phyloP scores from a whole-genome alignment of 2,113 vertebrate genomes.

The Tonatia bakeri region DNA sequence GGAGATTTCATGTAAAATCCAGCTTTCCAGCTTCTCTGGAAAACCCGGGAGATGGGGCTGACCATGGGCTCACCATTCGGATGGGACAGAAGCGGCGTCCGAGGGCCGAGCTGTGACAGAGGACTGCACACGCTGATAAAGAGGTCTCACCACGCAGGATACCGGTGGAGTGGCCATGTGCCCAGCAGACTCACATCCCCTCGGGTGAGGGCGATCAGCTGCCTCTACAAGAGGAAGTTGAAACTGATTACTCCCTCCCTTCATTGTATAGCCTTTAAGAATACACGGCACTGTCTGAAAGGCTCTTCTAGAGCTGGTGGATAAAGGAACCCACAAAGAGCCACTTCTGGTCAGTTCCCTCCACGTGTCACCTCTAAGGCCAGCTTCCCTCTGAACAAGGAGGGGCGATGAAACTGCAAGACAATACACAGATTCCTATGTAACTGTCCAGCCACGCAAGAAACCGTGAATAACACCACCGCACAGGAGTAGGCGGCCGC shows the following conservation, averaged over 20 bases:
- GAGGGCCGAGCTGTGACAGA: accelerated
- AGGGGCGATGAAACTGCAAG: not conserved
- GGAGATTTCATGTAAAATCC: not conserved
- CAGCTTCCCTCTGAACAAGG: accelerated
- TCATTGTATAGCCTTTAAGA: not conserved
- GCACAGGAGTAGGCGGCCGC: accelerated
- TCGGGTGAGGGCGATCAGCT: accelerated
- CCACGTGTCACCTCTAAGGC: not conserved
- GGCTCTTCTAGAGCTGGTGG: not conserved
- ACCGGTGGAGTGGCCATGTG: accelerated
- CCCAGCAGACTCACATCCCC: not conserved
- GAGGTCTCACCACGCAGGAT: no score
- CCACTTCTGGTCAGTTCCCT: not conserved
- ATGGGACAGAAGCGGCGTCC: not conserved
- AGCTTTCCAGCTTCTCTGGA: not conserved
- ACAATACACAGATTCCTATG: no score
- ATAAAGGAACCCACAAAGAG: not conserved
- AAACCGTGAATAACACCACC: not conserved
- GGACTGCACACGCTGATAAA: accelerated
- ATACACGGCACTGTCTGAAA: not conserved
- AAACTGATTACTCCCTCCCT: not conserved
- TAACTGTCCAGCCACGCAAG: not conserved
- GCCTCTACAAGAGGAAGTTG: not conserved
- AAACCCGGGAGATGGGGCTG: not conserved
- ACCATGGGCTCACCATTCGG: accelerated